A percentile compares a stretch with the other conserved stretches of the same genome.
These are phyloP conservation scores for Microctenopoma steveboyesi DNA, from an alignment of 2,797 vertebrate genomes.

Conservation along the genomic window DNA sequence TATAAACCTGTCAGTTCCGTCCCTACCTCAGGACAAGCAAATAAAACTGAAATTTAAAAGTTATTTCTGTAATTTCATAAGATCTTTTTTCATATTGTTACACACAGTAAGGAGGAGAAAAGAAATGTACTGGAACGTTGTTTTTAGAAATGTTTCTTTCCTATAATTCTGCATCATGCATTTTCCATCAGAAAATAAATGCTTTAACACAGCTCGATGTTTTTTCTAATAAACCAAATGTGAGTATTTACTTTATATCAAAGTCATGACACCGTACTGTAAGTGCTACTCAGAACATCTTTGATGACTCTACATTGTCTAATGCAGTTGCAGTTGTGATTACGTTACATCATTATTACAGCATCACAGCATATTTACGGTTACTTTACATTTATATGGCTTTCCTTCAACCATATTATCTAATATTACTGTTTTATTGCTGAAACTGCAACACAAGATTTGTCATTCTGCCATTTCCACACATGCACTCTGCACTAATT, in stretches of 20 bases:
- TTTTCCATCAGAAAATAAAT: neutral
- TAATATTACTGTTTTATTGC: too few species aligned
- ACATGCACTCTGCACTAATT: neutral
- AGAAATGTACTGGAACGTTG: too few species aligned
- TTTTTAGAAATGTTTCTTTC: too few species aligned
- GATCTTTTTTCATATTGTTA: neutral
- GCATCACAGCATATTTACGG: too few species aligned
- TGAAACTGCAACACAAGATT: too few species aligned
- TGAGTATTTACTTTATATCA: neutral
- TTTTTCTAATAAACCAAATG: conserved; percentile 3
- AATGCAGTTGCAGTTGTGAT: too few species aligned
- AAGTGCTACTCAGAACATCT: conserved; percentile 17
- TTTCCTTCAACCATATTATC: too few species aligned
- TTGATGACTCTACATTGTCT: conserved; percentile 12
- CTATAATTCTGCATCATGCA: neutral
- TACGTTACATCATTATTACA: too few species aligned
- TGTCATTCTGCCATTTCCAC: neutral
- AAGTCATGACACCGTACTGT: conserved; percentile 3
- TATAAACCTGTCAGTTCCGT: neutral
- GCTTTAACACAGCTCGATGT: neutral
- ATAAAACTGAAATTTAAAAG: neutral
- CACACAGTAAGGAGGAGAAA: neutral
- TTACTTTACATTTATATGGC: too few species aligned
- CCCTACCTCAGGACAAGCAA: neutral
- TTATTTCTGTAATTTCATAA: neutral